These are phyloP conservation scores for Semotilus atromaculatus DNA, from an alignment of 2,797 vertebrate genomes.

Conservation along the genomic window DNA sequence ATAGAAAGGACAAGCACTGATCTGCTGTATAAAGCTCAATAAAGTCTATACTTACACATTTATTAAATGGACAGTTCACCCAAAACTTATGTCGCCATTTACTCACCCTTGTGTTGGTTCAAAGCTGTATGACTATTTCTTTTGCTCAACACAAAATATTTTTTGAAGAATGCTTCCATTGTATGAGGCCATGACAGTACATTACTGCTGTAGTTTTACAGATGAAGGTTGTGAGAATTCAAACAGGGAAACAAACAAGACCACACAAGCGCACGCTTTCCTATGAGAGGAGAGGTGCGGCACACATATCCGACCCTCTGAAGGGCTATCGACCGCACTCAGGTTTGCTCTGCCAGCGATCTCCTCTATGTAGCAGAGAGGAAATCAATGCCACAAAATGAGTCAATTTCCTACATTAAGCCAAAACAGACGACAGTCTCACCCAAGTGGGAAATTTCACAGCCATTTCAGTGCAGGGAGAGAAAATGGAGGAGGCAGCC, in stretches of 20 bases:
- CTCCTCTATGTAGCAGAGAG: slow-evolving; percentile 66
- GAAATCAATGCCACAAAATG: slow-evolving; percentile 71
- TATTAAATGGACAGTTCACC: neutral
- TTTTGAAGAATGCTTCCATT: too few relatives aligned
- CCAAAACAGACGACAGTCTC: slow-evolving; percentile 65
- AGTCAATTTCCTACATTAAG: slow-evolving; percentile 72
- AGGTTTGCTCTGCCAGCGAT: slow-evolving; percentile 66
- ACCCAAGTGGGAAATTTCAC: slow-evolving; percentile 67
- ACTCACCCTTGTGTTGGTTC: too few relatives aligned
- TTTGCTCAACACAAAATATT: too few relatives aligned
- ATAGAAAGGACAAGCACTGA: neutral
- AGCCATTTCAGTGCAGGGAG: slow-evolving; percentile 56
- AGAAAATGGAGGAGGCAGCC: neutral
- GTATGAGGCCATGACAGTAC: neutral
- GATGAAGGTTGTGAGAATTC: slow-evolving; percentile 20
- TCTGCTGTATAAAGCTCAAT: slow-evolving; percentile 2
- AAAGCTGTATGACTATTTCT: too few relatives aligned
- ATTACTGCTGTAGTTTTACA: slow-evolving; percentile 27
- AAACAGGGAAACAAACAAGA: slow-evolving; percentile 41
- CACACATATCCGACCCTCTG: slow-evolving; percentile 58
- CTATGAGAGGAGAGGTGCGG: slow-evolving; percentile 55
- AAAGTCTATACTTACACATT: neutral
- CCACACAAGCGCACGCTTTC: neutral
- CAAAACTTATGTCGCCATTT: neutral
- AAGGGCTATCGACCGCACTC: slow-evolving; percentile 70